Base-by-base conservation (phyloP, 2,113 vertebrate genomes). In the Alligator sinensis region DNA sequence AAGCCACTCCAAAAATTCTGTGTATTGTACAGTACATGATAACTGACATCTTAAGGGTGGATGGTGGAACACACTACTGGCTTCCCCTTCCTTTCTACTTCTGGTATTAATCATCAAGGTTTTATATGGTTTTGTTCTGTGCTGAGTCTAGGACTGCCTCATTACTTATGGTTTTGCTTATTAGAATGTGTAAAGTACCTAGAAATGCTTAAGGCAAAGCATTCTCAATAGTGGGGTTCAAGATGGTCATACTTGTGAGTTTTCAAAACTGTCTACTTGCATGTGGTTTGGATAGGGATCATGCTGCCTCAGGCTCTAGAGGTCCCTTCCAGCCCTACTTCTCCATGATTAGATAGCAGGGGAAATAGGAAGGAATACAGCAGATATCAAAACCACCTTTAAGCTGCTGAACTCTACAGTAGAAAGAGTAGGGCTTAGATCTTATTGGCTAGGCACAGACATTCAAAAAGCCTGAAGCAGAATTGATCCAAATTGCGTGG, bases 371-470 rank as follows among this genome's bases (percentile, higher is more conserved):
- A 96, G 16, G 72, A 47, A 92, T 86, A 90, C 77, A 87, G 78
- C 89, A 54, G 88, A 94, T 93, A 82, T 83, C 88, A 77, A 95
- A 90, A 86, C 93, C 94, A 88, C 94, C 95, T 96, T 94, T 94
- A 90, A 95, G 93, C 96, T 96, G 94, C 89, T 96, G 91, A 91
- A 96, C 30, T 25, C 70, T 85, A 82, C 13, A 75, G 78, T 47
- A 10, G 64, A 93, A 74, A 94, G 84, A 77, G 1, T 57, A 75
- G 59, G 4, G 47, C 47, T 47, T 47, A 47, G 47, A 9, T 47
- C 47, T 47, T 47, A 47, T 47, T 47, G 47, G 47, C 47, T 47
- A 47, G 47, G 47, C 47, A 47, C 47, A 47, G 47, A 47, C 47
- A 47, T 47, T 47, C 47, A 47, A 47, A 47, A 47, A 47, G 47